Conservation (phyloP, 2,797 vertebrate genomes). For the Anguilla marmorata region DNA sequence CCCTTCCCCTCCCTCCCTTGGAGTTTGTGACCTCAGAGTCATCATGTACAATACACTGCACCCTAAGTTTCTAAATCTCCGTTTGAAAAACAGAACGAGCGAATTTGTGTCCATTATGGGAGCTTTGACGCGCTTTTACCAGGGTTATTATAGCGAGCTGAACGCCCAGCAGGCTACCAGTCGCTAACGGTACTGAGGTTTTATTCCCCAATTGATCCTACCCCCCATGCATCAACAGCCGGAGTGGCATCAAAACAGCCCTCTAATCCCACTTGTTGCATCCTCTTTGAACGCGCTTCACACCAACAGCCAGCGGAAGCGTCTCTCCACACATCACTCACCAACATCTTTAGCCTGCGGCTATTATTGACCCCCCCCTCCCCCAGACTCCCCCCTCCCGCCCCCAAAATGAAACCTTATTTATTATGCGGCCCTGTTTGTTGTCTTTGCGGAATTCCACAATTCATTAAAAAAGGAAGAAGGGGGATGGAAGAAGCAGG, state of each 20-base stretch:
- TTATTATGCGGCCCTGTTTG: slow-evolving; percentile 90
- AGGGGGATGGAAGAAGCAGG: slow-evolving; percentile 43
- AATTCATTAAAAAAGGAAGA: slow-evolving; percentile 86
- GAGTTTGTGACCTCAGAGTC: slow-evolving; percentile 86
- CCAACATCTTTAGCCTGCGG: slow-evolving; percentile 78
- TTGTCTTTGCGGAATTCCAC: slow-evolving; percentile 87
- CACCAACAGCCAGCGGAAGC: slow-evolving; percentile 64
- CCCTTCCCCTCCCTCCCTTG: slow-evolving; percentile 50
- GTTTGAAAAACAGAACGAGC: slow-evolving; percentile 75
- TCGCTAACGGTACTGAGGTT: slow-evolving; percentile 72
- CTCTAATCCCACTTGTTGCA: slow-evolving; percentile 85
- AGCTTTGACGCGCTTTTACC: slow-evolving; percentile 76
- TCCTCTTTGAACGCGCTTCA: slow-evolving; percentile 59
- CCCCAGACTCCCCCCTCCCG: slow-evolving; percentile 61
- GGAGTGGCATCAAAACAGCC: slow-evolving; percentile 73
- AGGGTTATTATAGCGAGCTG: slow-evolving; percentile 74
- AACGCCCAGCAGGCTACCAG: slow-evolving; percentile 67
- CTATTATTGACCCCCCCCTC: slow-evolving; percentile 72
- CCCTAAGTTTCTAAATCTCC: slow-evolving; percentile 76
- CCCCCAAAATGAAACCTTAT: slow-evolving; percentile 83
- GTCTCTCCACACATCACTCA: slow-evolving; percentile 73
- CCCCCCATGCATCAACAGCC: slow-evolving; percentile 70
- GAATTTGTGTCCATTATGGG: slow-evolving; percentile 82
- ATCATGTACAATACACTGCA: slow-evolving; percentile 74
- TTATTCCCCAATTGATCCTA: slow-evolving; percentile 72